Base-by-base conservation (phyloP, 2,888 invertebrate species). In the Leucophenga maculata region DNA sequence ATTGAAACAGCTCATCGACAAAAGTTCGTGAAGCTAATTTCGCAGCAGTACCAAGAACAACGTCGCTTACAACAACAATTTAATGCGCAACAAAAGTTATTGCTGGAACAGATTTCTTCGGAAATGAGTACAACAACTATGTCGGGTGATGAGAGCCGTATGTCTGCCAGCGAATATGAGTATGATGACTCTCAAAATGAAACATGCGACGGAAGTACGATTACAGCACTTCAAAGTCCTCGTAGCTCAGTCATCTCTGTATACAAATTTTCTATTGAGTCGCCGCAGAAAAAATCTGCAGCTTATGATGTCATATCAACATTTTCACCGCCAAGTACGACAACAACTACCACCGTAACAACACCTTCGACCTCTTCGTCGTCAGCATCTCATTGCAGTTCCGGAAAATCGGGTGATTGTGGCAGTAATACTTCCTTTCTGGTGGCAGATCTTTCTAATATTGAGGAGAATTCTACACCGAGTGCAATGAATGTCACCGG, bases 31-130 rank as follows among this genome's bases (percentile, higher is more conserved):
- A 90, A 90, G 67, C 85, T 94, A 65, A 89, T 93, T 3, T 90
- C 91, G 46, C 91, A 92, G 68, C 93, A 94, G 80, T 91, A 92
- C 70, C 89, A 89, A 62, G 93, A 93, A 80, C 93, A 93, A 78
- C 86, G 90, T 60, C 86, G 90, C 31, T 87, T 94, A 75, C 92
- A 92, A 77, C 90, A 92, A 78, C 90, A 91, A 55, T 93, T 93
- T 77, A 92, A 93, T 74, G 90, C 91, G 64, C 93, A 93, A 80
- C 92, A 93, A 79, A 90, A 89, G 72, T 85, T 91, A 70, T 86
- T 94, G 1, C 89, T 91, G 20, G 85, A 88, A 11, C 83, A 88
- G 68, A 80, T 88, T 13, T 80, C 82, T 31, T 74, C 78, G 0
- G 81, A 84, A 60, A 80, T 87, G 69, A 74, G 77, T 16, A 71